Percentiles rank a stretch among this genome's conserved stretches.
phyloP scores from a whole-genome alignment of 2,797 vertebrate species.

The Tenualosa ilisha region DNA sequence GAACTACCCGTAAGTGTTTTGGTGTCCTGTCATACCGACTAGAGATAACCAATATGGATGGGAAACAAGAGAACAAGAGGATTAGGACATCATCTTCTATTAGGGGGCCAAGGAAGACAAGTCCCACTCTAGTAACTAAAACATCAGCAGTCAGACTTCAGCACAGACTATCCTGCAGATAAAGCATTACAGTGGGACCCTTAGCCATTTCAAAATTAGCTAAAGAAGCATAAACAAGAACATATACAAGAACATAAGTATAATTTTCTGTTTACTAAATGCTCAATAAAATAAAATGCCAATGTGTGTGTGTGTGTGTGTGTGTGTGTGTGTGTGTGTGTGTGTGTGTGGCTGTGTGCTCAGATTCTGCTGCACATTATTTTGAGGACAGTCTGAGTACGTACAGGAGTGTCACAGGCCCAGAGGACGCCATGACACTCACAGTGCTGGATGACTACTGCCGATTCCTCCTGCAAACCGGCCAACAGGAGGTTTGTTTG shows the following conservation, averaged over 20 bases:
- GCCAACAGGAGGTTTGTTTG: slow-evolving; percentile 65
- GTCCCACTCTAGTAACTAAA: not conserved
- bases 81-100: not conserved
- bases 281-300: not conserved
- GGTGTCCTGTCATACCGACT: not conserved
- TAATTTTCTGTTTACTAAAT: not conserved
- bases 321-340: slow-evolving; percentile 5
- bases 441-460: slow-evolving; percentile 73
- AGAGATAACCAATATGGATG: not conserved
- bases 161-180: not conserved
- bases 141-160: not conserved
- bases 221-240: not conserved
- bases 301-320: not conserved
- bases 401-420: slow-evolving; percentile 61
- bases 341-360: not conserved
- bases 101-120: not conserved
- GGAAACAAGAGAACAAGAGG: not conserved
- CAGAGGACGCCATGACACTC: slow-evolving; percentile 64
- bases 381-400: slow-evolving; percentile 73
- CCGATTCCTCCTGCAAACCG: slow-evolving; percentile 69
- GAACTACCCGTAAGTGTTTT: not conserved
- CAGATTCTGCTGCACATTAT: slow-evolving; percentile 66
- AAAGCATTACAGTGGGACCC: not conserved
- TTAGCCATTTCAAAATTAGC: not conserved
- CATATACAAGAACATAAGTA: not conserved